Evolutionary conservation across 30 jellyfish, hydroid and myxozoan species (phyloP).

Genomic region (Thelohanellus kitauei): DNA sequence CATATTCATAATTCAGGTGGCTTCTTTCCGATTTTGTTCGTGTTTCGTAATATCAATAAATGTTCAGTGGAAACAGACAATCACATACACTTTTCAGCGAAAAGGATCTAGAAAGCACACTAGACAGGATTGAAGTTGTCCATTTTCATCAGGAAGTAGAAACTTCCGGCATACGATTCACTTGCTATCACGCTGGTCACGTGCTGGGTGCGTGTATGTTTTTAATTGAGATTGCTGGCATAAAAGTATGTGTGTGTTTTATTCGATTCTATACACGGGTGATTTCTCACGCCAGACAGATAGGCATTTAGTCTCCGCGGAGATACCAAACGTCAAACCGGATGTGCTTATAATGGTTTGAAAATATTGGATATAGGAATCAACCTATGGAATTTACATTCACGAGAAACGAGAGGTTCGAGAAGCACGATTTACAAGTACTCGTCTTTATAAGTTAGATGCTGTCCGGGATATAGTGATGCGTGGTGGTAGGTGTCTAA

Average conservation of each 20-base stretch:
- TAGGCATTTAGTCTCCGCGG: constrained; percentile 95
- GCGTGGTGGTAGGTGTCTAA: constrained; percentile 71
- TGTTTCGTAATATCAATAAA: constrained; percentile 16
- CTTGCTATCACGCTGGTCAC: constrained; percentile 97
- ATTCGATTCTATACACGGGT: constrained; percentile 66
- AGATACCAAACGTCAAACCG: constrained; percentile 54
- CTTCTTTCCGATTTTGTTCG: constrained; percentile 69
- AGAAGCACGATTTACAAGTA: constrained; percentile 72
- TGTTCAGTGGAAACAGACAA: not conserved
- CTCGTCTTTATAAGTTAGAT: not conserved
- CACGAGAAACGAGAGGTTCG: constrained; percentile 73
- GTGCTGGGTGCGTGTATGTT: constrained; percentile 98
- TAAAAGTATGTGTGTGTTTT: constrained; percentile 13
- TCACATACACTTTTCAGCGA: constrained; percentile 39
- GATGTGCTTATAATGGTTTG: constrained; percentile 62
- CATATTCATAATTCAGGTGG: constrained; percentile 31
- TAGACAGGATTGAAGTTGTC: constrained; percentile 69
- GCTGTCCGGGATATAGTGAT: not conserved
- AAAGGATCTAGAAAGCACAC: constrained; percentile 56
- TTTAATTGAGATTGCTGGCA: constrained; percentile 93
- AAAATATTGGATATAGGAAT: constrained; percentile 14
- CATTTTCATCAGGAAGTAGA: constrained; percentile 93
- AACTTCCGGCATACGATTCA: constrained; percentile 61
- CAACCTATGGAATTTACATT: constrained; percentile 88
- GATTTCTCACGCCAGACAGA: constrained; percentile 95